Evolutionary conservation across 1,140 invertebrate genomes (phyloP).

Genomic region (Colletes gigas): DNA sequence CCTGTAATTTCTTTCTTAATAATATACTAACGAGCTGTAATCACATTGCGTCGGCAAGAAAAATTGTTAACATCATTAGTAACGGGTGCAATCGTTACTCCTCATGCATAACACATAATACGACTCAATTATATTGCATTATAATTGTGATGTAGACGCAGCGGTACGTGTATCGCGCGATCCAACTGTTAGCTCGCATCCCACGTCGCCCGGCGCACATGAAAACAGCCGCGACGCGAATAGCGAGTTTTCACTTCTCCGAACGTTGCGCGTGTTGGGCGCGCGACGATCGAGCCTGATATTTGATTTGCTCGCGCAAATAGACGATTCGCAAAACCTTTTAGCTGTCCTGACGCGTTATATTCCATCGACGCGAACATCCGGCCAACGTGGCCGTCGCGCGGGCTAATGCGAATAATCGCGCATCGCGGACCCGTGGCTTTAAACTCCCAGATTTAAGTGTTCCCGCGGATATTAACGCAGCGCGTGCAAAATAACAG

Average conservation of each 20-base stretch:
- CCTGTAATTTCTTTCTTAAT: constrained; percentile 44
- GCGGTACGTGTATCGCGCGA: constrained; percentile 29
- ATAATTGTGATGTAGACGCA: constrained; percentile 21
- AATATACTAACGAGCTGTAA: constrained; percentile 44
- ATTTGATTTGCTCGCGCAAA: constrained; percentile 53
- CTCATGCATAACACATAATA: constrained; percentile 48
- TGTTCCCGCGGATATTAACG: no score
- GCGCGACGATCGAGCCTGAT: constrained; percentile 16
- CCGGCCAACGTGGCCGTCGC: constrained; percentile 19
- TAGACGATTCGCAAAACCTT: constrained; percentile 55
- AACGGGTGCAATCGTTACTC: constrained; percentile 36
- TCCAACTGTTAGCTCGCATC: constrained; percentile 18
- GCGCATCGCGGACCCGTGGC: neutral
- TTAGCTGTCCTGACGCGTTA: constrained; percentile 46
- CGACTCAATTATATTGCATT: constrained; percentile 43
- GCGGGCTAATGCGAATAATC: constrained; percentile 42
- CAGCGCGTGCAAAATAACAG: no score
- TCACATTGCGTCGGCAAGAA: neutral
- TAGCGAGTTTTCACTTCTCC: constrained; percentile 29
- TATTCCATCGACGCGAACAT: constrained; percentile 36
- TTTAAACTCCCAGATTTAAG: no score
- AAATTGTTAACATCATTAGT: constrained; percentile 47
- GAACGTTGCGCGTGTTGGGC: neutral
- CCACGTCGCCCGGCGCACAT: constrained; percentile 4
- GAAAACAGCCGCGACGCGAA: neutral